phyloP scores from a whole-genome alignment of 1,140 invertebrate genomes.

The Heliconius hermathena region DNA sequence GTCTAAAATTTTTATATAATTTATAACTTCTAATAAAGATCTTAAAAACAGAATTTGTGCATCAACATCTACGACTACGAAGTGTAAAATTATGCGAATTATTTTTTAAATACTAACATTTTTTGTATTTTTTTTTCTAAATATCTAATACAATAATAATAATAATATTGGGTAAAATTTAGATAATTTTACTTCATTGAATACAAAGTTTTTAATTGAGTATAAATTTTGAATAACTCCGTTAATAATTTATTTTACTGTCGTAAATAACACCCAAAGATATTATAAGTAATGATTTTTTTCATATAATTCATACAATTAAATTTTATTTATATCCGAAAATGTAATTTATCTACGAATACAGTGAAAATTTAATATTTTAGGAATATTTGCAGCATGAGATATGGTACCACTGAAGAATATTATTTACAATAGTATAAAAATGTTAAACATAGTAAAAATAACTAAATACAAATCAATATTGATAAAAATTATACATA shows the following conservation, averaged over 20 bases:
- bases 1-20: constrained; percentile 57
- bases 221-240: constrained; percentile 18
- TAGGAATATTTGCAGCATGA: constrained; percentile 12
- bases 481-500: background rate
- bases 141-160: constrained; percentile 18
- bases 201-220: constrained; percentile 45
- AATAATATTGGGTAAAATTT: constrained; percentile 29
- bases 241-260: constrained; percentile 34
- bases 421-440: background rate
- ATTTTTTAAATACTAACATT: constrained; percentile 42
- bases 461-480: background rate
- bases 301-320: background rate
- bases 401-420: background rate
- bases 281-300: background rate
- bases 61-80: constrained; percentile 71
- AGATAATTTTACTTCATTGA: constrained; percentile 37
- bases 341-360: constrained; percentile 4
- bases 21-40: constrained; percentile 69
- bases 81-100: constrained; percentile 71
- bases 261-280: constrained; percentile 37
- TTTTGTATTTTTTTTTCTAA: constrained; percentile 24
- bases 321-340: background rate
- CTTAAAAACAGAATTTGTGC: constrained; percentile 71
- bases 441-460: background rate
- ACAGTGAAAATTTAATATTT: constrained; percentile 1